These are phyloP conservation scores for Platichthys stellatus DNA, from an alignment of 2,113 vertebrate genomes.

Conservation along the genomic window DNA sequence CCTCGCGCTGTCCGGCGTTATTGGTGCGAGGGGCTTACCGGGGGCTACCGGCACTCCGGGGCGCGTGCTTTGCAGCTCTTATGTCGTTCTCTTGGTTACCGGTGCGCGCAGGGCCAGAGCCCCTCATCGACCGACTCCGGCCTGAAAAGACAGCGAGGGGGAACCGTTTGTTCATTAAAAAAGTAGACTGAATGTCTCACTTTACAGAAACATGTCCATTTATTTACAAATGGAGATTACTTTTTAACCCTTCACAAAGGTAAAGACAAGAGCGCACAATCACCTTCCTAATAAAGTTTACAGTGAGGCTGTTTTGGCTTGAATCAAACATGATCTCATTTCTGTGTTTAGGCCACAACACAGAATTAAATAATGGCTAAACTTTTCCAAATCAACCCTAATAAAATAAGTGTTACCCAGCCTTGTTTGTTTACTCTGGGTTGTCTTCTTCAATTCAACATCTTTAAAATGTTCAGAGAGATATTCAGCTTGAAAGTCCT, in stretches of 20 bases:
- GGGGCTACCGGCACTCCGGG: conserved; percentile 78
- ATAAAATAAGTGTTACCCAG: conserved; percentile 38
- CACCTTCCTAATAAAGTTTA: conserved; percentile 1
- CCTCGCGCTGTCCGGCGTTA: conserved; percentile 76
- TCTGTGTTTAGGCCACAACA: conserved; percentile 10
- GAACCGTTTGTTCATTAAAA: conserved; percentile 17
- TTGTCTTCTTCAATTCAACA: conserved; percentile 20
- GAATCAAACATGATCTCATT: conserved; percentile 3
- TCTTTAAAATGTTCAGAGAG: not conserved
- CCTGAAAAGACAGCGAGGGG: conserved; percentile 33
- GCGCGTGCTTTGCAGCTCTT: conserved; percentile 83
- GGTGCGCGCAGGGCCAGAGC: conserved; percentile 69
- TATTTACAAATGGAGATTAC: not conserved
- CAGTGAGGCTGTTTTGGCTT: not conserved
- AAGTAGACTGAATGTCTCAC: conserved; percentile 20
- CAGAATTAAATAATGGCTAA: conserved; percentile 40
- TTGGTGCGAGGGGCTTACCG: conserved; percentile 76
- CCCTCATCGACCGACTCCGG: conserved; percentile 45
- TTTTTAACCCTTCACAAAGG: not conserved
- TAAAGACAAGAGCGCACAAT: conserved; percentile 11
- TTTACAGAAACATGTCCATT: conserved; percentile 1
- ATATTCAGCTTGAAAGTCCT: not conserved
- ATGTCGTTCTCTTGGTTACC: conserved; percentile 86
- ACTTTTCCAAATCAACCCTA: conserved; percentile 40
- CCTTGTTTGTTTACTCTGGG: conserved; percentile 37